phyloP scores from a whole-genome alignment of 2,888 invertebrate genomes.

The Diogma glabrata region DNA sequence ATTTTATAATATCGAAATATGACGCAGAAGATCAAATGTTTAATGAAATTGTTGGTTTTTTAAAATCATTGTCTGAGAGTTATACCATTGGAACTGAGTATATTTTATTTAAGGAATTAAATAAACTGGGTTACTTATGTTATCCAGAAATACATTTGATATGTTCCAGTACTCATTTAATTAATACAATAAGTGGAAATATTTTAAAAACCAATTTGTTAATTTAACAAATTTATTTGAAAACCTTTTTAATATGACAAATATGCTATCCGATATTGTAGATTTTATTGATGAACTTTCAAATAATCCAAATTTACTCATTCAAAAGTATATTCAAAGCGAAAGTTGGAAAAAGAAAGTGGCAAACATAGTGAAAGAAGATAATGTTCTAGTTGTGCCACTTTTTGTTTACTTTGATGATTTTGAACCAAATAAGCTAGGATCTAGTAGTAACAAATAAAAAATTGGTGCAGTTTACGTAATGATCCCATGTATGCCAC shows the following conservation, averaged over 20 bases:
- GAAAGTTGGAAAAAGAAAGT: slow-evolving; percentile 1
- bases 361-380: background rate
- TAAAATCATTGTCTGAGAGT: background rate
- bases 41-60: background rate
- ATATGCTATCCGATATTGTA: background rate
- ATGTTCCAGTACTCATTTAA: background rate
- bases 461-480: background rate
- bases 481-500: background rate
- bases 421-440: background rate
- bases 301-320: background rate
- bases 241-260: background rate
- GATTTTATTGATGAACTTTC: background rate
- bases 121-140: background rate
- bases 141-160: background rate
- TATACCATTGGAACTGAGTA: background rate
- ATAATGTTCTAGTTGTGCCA: background rate
- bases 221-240: background rate
- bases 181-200: background rate
- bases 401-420: background rate
- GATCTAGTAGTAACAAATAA: background rate
- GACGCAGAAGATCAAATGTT: background rate
- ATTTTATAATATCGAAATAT: background rate
- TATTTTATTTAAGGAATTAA: background rate
- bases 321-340: background rate
- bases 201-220: too few species aligned